Percentiles rank a stretch among this genome's conserved stretches.
Evolutionary conservation across 1,140 invertebrate species (phyloP).

Genomic region (Eupeodes corollae): DNA sequence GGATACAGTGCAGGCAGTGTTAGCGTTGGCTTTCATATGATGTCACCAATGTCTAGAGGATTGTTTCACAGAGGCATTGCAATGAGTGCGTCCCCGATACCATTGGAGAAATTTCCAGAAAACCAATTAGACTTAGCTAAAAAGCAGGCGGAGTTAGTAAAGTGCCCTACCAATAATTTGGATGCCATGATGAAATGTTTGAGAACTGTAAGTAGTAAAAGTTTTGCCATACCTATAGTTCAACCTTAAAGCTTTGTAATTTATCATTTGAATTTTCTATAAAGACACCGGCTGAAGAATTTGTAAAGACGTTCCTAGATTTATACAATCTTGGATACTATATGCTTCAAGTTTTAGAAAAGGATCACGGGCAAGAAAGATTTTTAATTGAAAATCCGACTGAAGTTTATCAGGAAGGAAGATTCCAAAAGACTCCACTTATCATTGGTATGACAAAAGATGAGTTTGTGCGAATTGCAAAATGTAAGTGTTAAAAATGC

Average conservation of each 20-base stretch:
- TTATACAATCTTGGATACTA: slow-evolving; percentile 42
- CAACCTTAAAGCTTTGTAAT: background rate
- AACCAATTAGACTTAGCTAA: slow-evolving; percentile 45
- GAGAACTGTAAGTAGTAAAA: slow-evolving; percentile 10
- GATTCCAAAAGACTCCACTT: slow-evolving; percentile 50
- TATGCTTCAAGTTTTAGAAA: slow-evolving; percentile 56
- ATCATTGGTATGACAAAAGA: slow-evolving; percentile 52
- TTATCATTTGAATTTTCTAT: background rate
- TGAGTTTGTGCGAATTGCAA: slow-evolving; percentile 44
- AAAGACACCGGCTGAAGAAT: slow-evolving; percentile 40
- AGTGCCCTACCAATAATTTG: slow-evolving; percentile 51
- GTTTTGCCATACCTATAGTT: no score
- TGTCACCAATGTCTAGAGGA: slow-evolving; percentile 42
- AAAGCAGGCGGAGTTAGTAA: slow-evolving; percentile 52
- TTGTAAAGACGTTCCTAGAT: slow-evolving; percentile 38
- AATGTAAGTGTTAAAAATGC: slow-evolving; percentile 19
- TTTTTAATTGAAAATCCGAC: slow-evolving; percentile 51
- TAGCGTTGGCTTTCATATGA: slow-evolving; percentile 39
- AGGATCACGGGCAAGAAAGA: slow-evolving; percentile 51
- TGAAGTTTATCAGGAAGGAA: slow-evolving; percentile 42
- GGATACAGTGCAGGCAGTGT: slow-evolving; percentile 51
- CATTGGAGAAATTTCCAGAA: slow-evolving; percentile 25
- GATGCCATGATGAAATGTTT: slow-evolving; percentile 46
- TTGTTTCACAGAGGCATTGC: slow-evolving; percentile 44
- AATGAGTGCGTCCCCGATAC: slow-evolving; percentile 43